Evolutionary conservation across 1,140 invertebrate genomes (phyloP).

Genomic region (Eriosoma lanigerum): DNA sequence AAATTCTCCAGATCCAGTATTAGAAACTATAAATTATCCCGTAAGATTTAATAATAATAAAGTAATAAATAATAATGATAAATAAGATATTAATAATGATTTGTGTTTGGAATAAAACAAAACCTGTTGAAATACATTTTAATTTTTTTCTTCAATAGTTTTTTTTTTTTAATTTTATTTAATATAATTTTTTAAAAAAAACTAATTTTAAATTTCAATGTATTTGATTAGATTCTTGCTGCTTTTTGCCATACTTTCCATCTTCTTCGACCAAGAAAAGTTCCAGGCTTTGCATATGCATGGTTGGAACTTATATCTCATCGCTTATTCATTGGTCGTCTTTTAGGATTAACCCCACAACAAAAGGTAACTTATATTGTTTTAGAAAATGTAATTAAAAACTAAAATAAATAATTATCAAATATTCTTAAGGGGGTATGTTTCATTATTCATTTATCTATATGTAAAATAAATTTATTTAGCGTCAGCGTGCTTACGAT

Average conservation of each 20-base stretch:
- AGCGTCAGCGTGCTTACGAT: slow-evolving; percentile 38
- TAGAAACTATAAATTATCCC: slow-evolving; percentile 90
- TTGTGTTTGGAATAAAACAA: too few species aligned
- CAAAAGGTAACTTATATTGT: slow-evolving; percentile 60
- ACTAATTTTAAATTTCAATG: neutral
- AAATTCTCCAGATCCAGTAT: slow-evolving; percentile 86
- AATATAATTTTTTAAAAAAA: slow-evolving; percentile 53
- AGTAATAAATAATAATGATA: too few species aligned
- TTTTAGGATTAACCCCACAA: slow-evolving; percentile 79
- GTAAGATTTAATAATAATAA: slow-evolving; percentile 57
- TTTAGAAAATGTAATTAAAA: slow-evolving; percentile 1
- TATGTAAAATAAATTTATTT: slow-evolving; percentile 21
- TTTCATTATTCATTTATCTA: slow-evolving; percentile 7
- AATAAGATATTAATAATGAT: too few species aligned
- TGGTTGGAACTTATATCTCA: slow-evolving; percentile 98
- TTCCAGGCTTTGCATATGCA: slow-evolving; percentile 95
- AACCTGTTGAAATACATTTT: too few species aligned
- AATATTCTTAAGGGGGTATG: neutral
- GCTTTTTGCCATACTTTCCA: slow-evolving; percentile 91
- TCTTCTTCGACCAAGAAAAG: slow-evolving; percentile 88
- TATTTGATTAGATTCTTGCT: slow-evolving; percentile 68
- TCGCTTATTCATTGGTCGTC: slow-evolving; percentile 90
- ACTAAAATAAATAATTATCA: slow-evolving; percentile 59
- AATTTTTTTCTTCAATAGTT: too few species aligned
- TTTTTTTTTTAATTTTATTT: too few species aligned